These are phyloP conservation scores for Coilia nasus DNA, from an alignment of 2,797 vertebrate species.

Conservation along the genomic window DNA sequence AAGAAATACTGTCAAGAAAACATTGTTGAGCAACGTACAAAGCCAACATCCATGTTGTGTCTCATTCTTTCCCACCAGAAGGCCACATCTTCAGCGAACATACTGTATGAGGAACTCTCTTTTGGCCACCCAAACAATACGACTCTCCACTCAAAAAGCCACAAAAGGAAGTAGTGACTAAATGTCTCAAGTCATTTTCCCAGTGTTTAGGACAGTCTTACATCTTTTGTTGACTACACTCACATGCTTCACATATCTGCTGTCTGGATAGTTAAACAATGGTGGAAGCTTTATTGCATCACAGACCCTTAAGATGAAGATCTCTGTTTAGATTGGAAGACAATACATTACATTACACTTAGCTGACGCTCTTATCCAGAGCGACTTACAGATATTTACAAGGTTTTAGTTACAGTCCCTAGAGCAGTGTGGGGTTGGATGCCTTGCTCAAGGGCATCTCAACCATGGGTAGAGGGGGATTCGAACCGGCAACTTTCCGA, in stretches of 20 bases:
- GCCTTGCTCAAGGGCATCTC: no score
- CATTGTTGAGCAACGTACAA: conserved; percentile 3
- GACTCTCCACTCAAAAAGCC: neutral
- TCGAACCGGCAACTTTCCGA: no score
- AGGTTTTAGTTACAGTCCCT: no score
- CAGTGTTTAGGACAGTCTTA: neutral
- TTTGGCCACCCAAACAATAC: neutral
- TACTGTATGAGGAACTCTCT: neutral
- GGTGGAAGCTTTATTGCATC: neutral
- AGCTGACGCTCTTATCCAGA: no score
- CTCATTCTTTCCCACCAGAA: conserved; percentile 1
- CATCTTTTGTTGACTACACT: neutral
- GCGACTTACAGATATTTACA: no score
- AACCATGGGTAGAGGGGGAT: no score
- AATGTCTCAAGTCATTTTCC: neutral
- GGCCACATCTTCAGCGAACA: neutral
- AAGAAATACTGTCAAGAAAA: neutral
- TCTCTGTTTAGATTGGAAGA: neutral
- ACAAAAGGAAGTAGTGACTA: neutral
- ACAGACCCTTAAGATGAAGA: neutral
- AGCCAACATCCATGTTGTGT: neutral
- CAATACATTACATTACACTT: no score
- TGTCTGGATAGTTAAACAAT: neutral
- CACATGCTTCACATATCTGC: neutral
- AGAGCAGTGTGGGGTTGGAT: no score